Evolutionary conservation across 2,888 invertebrate genomes (phyloP).

Genomic region (Ectemnius cavifrons): DNA sequence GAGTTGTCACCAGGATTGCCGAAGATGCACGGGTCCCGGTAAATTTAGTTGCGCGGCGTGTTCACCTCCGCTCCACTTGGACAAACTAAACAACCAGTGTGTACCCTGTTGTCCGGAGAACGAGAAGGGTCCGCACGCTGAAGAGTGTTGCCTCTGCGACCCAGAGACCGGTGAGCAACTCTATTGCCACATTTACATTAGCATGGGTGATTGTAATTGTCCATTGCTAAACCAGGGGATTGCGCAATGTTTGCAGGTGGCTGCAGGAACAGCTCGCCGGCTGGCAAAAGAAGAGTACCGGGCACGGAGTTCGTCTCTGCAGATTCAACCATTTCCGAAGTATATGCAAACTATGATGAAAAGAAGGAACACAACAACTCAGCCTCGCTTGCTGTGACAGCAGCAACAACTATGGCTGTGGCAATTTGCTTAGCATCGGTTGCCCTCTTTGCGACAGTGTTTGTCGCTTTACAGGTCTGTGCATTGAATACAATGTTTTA

Average conservation of each 20-base stretch:
- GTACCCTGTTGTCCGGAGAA: constrained; percentile 85
- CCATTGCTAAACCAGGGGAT: not conserved
- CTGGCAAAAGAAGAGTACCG: constrained; percentile 86
- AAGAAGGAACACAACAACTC: constrained; percentile 60
- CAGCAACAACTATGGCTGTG: constrained; percentile 84
- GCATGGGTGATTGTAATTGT: not conserved
- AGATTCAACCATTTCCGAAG: constrained; percentile 56
- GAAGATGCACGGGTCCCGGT: constrained; percentile 85
- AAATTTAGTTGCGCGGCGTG: constrained; percentile 85
- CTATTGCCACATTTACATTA: not conserved
- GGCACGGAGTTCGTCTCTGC: constrained; percentile 78
- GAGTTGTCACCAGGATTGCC: constrained; percentile 83
- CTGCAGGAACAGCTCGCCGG: constrained; percentile 86
- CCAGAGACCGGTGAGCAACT: constrained; percentile 82
- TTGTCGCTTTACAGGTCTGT: constrained; percentile 86
- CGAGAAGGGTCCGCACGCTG: constrained; percentile 74
- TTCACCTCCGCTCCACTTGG: constrained; percentile 83
- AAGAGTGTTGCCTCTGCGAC: constrained; percentile 86
- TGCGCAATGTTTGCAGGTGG: constrained; percentile 79
- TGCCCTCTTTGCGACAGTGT: constrained; percentile 85
- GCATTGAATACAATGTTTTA: not conserved
- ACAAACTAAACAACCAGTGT: constrained; percentile 87
- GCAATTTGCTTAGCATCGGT: constrained; percentile 85
- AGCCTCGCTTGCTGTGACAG: constrained; percentile 79
- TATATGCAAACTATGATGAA: constrained; percentile 59